Percentiles rank a stretch among this genome's conserved stretches.
Conservation (phyloP, 2,113 vertebrate species). For the Rostratula benghalensis region DNA sequence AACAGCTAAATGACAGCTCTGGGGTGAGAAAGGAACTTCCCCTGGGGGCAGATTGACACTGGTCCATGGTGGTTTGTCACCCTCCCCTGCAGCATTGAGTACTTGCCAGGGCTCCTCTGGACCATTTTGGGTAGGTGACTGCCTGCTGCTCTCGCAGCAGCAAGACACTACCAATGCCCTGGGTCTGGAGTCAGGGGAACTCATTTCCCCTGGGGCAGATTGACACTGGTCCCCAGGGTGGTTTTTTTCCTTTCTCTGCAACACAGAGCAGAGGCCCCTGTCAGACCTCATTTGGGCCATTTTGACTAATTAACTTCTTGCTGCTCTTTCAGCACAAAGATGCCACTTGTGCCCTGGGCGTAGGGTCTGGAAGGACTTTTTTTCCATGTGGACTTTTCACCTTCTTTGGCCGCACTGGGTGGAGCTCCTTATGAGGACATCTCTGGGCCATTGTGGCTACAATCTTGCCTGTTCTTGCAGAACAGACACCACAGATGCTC, state of each 20-base stretch:
- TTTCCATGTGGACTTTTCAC: not conserved
- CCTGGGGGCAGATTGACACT: rapidly evolving
- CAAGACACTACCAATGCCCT: not conserved
- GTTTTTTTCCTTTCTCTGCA: not conserved
- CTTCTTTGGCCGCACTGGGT: not conserved
- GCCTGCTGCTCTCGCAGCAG: not conserved
- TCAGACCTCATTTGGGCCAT: not conserved
- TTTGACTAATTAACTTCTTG: not conserved
- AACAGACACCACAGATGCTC: not conserved
- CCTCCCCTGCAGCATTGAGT: not conserved
- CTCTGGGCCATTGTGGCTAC: not conserved
- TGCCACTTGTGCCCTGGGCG: not conserved
- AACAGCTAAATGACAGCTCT: not conserved
- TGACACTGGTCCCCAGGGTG: too few species aligned
- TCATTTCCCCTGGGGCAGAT: too few species aligned
- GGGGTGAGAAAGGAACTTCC: not conserved
- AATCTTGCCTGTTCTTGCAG: not conserved
- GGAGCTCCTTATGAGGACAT: not conserved
- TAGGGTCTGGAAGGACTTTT: not conserved
- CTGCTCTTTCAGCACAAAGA: not conserved
- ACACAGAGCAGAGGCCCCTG: not conserved
- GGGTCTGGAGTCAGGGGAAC: rapidly evolving
- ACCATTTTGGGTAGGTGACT: not conserved
- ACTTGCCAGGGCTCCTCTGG: not conserved
- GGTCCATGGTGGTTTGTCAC: rapidly evolving